These are phyloP conservation scores for Thunnus maccoyii DNA, from an alignment of 2,113 vertebrate species.

Conservation along the genomic window DNA sequence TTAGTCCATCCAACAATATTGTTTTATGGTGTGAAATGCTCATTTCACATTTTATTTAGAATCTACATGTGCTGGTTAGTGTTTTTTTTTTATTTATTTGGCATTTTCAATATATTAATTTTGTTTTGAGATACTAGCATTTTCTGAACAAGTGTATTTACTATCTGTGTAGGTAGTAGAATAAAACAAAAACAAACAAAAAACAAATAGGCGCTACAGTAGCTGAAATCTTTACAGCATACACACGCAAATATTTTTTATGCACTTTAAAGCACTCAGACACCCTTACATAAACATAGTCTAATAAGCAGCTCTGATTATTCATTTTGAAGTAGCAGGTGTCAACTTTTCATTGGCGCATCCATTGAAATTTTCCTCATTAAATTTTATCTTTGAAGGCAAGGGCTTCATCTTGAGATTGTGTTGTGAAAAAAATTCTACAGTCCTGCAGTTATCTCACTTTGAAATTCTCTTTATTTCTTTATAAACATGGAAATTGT, in stretches of 20 bases:
- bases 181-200: too few relatives aligned
- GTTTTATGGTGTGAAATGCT: not conserved
- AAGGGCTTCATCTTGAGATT: not conserved
- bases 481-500: not conserved
- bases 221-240: not conserved
- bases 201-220: too few relatives aligned
- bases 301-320: not conserved
- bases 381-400: not conserved
- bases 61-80: not conserved
- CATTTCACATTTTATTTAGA: not conserved
- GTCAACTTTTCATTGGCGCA: not conserved
- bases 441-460: not conserved
- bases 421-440: not conserved
- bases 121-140: not conserved
- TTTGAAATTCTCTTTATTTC: not conserved
- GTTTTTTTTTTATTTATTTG: not conserved
- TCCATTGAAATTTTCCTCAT: not conserved
- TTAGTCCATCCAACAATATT: not conserved
- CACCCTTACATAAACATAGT: not conserved
- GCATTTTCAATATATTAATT: not conserved
- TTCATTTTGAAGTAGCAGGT: conserved; percentile 1
- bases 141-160: conserved; percentile 12
- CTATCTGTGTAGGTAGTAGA: not conserved
- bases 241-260: not conserved
- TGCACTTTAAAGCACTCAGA: not conserved